These are phyloP conservation scores for Gambusia affinis DNA, from an alignment of 2,113 vertebrate genomes.

Conservation along the genomic window DNA sequence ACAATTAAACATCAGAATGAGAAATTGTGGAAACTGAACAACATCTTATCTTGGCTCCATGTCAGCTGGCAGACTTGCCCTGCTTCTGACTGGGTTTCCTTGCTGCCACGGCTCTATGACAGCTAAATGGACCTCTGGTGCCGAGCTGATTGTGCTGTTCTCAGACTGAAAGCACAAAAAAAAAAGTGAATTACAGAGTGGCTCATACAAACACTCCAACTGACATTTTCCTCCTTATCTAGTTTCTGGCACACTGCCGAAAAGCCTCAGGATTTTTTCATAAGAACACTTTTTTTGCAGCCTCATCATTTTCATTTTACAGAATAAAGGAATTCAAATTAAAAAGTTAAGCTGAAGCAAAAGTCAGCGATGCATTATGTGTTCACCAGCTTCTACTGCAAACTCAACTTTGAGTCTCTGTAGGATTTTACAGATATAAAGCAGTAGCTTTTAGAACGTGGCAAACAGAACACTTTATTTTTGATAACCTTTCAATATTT, in stretches of 20 bases:
- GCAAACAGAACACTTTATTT: conserved; percentile 13
- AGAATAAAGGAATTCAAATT: conserved; percentile 54
- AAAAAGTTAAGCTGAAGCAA: conserved; percentile 55
- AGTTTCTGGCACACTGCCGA: conserved; percentile 35
- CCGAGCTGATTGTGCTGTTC: conserved; percentile 40
- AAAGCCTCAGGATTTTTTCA: conserved; percentile 56
- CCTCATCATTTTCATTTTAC: conserved; percentile 49
- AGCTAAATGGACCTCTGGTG: conserved; percentile 29
- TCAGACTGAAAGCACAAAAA: conserved; percentile 31
- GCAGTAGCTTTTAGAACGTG: conserved; percentile 13
- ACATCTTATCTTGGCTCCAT: conserved; percentile 29
- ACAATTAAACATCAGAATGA: neutral
- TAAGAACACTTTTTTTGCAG: conserved; percentile 43
- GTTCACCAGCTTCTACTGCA: conserved; percentile 25
- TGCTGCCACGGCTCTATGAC: conserved; percentile 15
- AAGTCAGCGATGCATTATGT: conserved; percentile 42
- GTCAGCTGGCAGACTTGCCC: conserved; percentile 36
- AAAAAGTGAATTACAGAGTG: conserved; percentile 39
- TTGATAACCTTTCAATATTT: neutral
- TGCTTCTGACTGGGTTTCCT: conserved; percentile 24
- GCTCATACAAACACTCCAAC: conserved; percentile 43
- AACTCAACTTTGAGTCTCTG: conserved; percentile 26
- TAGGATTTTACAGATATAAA: conserved; percentile 23
- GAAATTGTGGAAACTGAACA: conserved; percentile 6
- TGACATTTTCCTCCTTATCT: conserved; percentile 60